A percentile compares a stretch with the other conserved stretches of the same genome.
Evolutionary conservation across 2,797 vertebrate species (phyloP).

Genomic region (Gadopsis bispinosus): DNA sequence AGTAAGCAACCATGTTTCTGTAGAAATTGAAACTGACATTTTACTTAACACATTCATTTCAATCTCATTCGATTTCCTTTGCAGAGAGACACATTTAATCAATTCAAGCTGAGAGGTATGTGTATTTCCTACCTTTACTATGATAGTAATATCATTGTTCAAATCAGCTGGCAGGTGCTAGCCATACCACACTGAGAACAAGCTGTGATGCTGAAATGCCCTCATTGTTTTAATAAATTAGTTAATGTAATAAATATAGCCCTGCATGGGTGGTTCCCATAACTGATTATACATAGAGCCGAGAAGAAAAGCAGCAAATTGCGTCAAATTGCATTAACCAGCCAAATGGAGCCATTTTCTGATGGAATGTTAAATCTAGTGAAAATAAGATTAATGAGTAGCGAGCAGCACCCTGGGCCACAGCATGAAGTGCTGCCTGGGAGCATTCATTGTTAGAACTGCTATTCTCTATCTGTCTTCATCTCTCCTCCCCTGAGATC

Average conservation of each 20-base stretch:
- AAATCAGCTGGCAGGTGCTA: conserved; percentile 43
- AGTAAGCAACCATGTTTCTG: conserved; percentile 18
- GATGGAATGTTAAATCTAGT: conserved; percentile 83
- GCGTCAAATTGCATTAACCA: conserved; percentile 82
- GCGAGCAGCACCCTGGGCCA: conserved; percentile 66
- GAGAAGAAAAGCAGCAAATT: conserved; percentile 74
- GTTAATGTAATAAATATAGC: conserved; percentile 68
- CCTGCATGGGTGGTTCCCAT: conserved; percentile 69
- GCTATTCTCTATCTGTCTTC: conserved; percentile 71
- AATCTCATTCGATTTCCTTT: conserved; percentile 40
- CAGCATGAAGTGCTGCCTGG: conserved; percentile 58
- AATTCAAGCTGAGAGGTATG: conserved; percentile 29
- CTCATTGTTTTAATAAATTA: conserved; percentile 72
- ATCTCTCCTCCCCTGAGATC: conserved; percentile 65
- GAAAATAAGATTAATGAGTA: conserved; percentile 85
- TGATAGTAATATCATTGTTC: conserved; percentile 30
- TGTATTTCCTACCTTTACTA: conserved; percentile 15
- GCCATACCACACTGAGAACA: conserved; percentile 41
- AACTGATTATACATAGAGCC: conserved; percentile 70
- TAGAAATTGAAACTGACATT: conserved; percentile 27
- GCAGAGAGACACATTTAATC: conserved; percentile 14
- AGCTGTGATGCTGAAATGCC: conserved; percentile 45
- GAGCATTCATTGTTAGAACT: conserved; percentile 69
- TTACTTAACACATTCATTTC: conserved; percentile 31
- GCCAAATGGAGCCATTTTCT: conserved; percentile 79